A percentile compares a stretch with the other conserved stretches of the same genome.
phyloP scores from a whole-genome alignment of 2,113 vertebrate genomes.

The Lagopus muta region DNA sequence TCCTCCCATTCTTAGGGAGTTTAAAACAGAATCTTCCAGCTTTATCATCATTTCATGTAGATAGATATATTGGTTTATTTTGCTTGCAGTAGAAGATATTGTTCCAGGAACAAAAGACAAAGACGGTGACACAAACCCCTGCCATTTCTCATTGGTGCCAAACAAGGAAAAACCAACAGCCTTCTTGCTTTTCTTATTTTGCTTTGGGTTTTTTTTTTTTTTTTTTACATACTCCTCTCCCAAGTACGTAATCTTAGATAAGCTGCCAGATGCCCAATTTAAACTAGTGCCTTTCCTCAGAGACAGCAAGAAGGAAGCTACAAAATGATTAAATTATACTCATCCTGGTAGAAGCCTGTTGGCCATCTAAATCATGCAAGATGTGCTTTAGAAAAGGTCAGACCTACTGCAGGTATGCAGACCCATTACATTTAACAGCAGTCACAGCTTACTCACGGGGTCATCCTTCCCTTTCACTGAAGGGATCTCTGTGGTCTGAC shows the following conservation, averaged over 20 bases:
- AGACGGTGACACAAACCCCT: not conserved
- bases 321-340: not conserved
- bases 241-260: fast-evolving
- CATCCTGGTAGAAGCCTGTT: not conserved
- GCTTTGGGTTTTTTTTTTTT: no score
- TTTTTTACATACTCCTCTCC: not conserved
- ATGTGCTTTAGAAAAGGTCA: not conserved
- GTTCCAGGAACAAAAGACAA: not conserved
- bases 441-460: not conserved
- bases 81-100: not conserved
- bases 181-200: not conserved
- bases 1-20: not conserved
- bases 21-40: not conserved
- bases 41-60: not conserved
- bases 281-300: not conserved
- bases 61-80: not conserved
- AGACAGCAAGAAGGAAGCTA: not conserved
- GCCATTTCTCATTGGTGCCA: not conserved
- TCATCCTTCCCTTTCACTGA: not conserved
- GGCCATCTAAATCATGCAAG: not conserved
- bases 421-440: not conserved
- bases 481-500: not conserved
- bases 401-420: not conserved
- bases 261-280: not conserved
- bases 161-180: not conserved